These are phyloP conservation scores for Antigone vipio DNA, from an alignment of 2,113 vertebrate genomes.

Conservation along the genomic window DNA sequence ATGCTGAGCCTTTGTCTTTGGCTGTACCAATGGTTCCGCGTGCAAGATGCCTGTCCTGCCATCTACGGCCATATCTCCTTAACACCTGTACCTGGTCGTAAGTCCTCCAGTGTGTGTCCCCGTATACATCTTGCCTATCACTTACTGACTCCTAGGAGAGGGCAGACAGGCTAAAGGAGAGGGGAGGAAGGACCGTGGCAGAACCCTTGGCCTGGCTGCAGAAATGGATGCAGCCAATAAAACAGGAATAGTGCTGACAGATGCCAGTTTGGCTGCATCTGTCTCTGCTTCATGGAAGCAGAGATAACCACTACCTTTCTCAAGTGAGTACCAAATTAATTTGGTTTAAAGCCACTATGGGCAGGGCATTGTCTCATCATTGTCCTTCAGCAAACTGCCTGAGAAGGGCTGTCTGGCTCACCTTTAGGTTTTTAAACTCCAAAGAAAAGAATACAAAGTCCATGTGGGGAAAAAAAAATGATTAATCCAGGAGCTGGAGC, in stretches of 20 bases:
- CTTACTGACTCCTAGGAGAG: not conserved
- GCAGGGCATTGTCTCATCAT: not conserved
- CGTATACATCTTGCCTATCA: not conserved
- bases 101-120: not conserved
- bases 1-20: not conserved
- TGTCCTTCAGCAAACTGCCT: not conserved
- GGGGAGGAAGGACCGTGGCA: not conserved
- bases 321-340: not conserved
- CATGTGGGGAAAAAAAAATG: not conserved
- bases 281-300: not conserved
- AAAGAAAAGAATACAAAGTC: not conserved
- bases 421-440: not conserved
- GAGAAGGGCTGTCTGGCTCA: not conserved
- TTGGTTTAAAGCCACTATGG: not conserved
- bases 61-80: not conserved
- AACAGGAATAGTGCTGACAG: not conserved
- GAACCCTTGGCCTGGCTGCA: not conserved
- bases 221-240: not conserved
- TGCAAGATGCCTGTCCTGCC: not conserved
- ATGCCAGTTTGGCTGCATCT: not conserved
- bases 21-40: not conserved
- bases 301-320: not conserved
- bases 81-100: not conserved
- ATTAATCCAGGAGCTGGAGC: not conserved
- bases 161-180: not conserved